Percentiles rank a stretch among this genome's conserved stretches.
phyloP scores from a whole-genome alignment of 2,113 vertebrate species.

The Salvelinus alpinus region DNA sequence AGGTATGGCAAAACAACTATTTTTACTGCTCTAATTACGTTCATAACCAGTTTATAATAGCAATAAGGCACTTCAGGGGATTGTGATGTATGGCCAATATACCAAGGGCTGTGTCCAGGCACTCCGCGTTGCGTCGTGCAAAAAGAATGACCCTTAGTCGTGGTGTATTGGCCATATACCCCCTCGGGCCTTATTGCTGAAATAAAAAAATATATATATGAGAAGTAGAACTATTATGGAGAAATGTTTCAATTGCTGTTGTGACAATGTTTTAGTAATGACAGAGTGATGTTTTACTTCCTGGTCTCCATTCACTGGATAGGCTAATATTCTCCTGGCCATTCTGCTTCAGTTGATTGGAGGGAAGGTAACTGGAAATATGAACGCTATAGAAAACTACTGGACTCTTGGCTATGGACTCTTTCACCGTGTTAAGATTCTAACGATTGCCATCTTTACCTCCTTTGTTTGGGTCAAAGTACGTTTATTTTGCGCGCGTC shows the following conservation, averaged over 20 bases:
- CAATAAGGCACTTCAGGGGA: too few species aligned
- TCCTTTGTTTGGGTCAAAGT: conserved; percentile 34
- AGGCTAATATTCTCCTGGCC: conserved; percentile 10
- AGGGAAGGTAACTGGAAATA: neutral
- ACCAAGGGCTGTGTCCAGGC: too few species aligned
- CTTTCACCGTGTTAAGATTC: conserved; percentile 38
- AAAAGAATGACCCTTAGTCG: too few species aligned
- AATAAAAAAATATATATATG: conserved; percentile 45
- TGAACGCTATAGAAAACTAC: conserved; percentile 2
- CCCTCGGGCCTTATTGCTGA: too few species aligned
- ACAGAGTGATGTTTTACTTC: conserved; percentile 49
- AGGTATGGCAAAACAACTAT: too few species aligned
- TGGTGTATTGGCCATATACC: too few species aligned
- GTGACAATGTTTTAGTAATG: conserved; percentile 44
- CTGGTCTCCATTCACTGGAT: conserved; percentile 16
- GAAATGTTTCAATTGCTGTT: conserved; percentile 45
- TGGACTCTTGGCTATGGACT: conserved; percentile 20
- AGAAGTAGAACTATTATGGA: conserved; percentile 45
- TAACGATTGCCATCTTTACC: conserved; percentile 1
- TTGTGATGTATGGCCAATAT: too few species aligned
- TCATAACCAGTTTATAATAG: too few species aligned
- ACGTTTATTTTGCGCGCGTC: conserved; percentile 18
- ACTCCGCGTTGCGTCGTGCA: too few species aligned
- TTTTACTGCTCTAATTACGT: too few species aligned
- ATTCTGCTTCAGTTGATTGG: conserved; percentile 8